Base-by-base conservation (phyloP, 2,888 invertebrate genomes). In the Julus scandinavius region DNA sequence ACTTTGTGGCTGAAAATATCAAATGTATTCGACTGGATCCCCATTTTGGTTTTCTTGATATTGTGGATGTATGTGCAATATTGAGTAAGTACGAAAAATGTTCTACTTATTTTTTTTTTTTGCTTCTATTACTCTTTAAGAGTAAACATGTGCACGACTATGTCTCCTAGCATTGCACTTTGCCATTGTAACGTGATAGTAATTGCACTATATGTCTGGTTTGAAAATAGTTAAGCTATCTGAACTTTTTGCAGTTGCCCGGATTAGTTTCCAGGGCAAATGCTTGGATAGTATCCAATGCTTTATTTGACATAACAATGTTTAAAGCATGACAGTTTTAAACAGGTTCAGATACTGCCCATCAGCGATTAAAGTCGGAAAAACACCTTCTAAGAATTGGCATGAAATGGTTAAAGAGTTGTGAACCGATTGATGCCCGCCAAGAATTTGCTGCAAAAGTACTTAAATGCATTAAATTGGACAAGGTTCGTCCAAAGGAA, bases 1-100 rank as follows among this genome's bases (percentile, higher is more conserved):
- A 54, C 13, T 87, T 87, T 13, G 54, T 38, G 5, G 49, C 87
- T 17, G 58, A 58, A 50, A 40, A 87, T 20, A 87, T 87, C 54
- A 29, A 87, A 2, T 1, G 17, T 11, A 50, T 58, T 38, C 29
- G 29, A 17, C 87, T 40, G 17, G 20, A 58, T 29, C n/a, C 50
- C 9, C 17, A 45, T 13, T 87, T 87, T 13, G 20, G n/a, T 29
- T 13, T 13, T 49, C 87, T 87, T 40, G 50, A 87, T 58, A 0
- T 87, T 54, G 54, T 4, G 20, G 87, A 87, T 38, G 87, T 87
- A 1, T 20, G 6, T 40, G 87, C 50, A 4, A 87, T 87, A 9
- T 29, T 87, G 54, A 13, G 87, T 87, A 29, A 87, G 54, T 54
- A 87, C 54, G 9, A 49, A 29, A 29, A 29, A 29, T n/a, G n/a